A percentile compares a stretch with the other conserved stretches of the same genome.
These are phyloP conservation scores for Nycticorax nycticorax DNA, from an alignment of 2,113 vertebrate genomes.

Conservation along the genomic window DNA sequence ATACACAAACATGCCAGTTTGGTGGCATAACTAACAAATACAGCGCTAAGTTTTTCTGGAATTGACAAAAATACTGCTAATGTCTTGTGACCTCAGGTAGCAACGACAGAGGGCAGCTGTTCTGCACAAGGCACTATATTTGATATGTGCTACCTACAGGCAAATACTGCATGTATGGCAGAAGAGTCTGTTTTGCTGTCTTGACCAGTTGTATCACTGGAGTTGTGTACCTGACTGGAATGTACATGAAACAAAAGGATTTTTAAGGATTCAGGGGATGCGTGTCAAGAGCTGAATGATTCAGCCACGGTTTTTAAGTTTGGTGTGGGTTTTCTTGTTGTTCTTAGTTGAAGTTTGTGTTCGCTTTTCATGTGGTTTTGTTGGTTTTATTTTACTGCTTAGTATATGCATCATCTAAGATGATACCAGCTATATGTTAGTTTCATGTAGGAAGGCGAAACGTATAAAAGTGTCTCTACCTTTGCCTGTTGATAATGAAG, in stretches of 20 bases:
- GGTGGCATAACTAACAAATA: neutral
- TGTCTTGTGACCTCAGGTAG: neutral
- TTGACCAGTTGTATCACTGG: neutral
- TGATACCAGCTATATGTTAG: neutral
- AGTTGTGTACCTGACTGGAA: neutral
- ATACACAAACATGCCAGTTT: neutral
- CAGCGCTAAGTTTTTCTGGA: neutral
- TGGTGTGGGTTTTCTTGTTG: neutral
- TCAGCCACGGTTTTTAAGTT: neutral
- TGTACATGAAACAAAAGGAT: neutral
- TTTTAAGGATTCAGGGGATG: neutral
- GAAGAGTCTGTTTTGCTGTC: neutral
- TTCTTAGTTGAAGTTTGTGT: neutral
- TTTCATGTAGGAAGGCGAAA: neutral
- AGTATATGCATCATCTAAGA: neutral
- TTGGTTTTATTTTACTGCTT: neutral
- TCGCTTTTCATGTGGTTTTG: neutral
- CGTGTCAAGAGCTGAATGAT: neutral
- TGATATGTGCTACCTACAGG: neutral
- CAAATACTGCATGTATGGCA: neutral
- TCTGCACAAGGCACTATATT: rapidly evolving
- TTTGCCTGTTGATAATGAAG: neutral
- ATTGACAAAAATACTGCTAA: neutral
- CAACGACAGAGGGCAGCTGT: neutral
- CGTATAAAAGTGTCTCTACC: neutral